phyloP scores from a whole-genome alignment of 2,888 invertebrate genomes.

The Pyrocoelia pectoralis region DNA sequence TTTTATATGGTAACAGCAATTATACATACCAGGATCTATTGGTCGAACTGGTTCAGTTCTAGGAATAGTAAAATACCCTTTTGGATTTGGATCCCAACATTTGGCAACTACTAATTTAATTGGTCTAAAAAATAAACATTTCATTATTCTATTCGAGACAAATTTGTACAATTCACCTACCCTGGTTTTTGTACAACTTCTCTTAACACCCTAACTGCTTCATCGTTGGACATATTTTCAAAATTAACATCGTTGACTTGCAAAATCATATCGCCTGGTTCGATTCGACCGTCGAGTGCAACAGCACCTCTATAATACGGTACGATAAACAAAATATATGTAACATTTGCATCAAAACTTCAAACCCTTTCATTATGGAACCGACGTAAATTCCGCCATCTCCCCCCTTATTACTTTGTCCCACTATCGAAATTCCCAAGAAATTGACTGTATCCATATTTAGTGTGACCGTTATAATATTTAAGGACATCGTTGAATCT shows the following conservation, averaged over 20 bases:
- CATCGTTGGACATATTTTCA: slow-evolving; percentile 99
- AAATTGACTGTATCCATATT: slow-evolving; percentile 99
- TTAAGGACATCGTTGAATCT: slow-evolving; percentile 98
- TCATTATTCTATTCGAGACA: too few relatives aligned
- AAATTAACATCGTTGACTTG: slow-evolving; percentile 99
- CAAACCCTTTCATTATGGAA: slow-evolving; percentile 95
- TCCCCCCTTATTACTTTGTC: slow-evolving; percentile 97
- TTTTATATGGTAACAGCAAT: too few relatives aligned
- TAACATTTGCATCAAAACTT: too few relatives aligned
- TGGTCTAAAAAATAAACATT: too few relatives aligned
- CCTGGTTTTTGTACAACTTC: slow-evolving; percentile 99
- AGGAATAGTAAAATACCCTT: slow-evolving; percentile 98
- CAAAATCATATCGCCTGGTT: slow-evolving; percentile 99
- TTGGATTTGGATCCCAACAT: slow-evolving; percentile 99
- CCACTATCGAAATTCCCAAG: slow-evolving; percentile 96
- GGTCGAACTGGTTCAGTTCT: slow-evolving; percentile 97
- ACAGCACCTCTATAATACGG: slow-evolving; percentile 85
- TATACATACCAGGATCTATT: slow-evolving; percentile 85
- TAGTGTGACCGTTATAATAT: slow-evolving; percentile 96
- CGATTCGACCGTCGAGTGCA: slow-evolving; percentile 96
- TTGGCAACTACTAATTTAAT: slow-evolving; percentile 99
- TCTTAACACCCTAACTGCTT: slow-evolving; percentile 94
- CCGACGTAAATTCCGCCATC: slow-evolving; percentile 99
- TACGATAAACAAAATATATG: too few relatives aligned
- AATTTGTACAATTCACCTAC: too few relatives aligned